A percentile compares a stretch with the other conserved stretches of the same genome.
Evolutionary conservation across 2,888 invertebrate species (phyloP).

Genomic region (Dione juno): DNA sequence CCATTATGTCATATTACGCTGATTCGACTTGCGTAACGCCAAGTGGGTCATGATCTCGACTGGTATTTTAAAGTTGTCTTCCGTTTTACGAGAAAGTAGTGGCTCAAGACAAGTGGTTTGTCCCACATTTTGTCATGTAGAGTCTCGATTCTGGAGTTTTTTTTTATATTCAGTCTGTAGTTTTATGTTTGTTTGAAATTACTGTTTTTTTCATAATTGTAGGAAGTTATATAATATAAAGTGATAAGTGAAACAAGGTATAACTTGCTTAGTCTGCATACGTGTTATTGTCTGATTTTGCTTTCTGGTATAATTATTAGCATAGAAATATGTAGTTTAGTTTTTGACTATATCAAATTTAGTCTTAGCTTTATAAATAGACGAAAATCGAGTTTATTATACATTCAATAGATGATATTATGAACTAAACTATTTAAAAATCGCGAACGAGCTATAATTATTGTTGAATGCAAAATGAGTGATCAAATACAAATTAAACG

Average conservation of each 20-base stretch:
- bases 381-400: no score
- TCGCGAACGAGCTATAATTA: no score
- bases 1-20: constrained; percentile 42
- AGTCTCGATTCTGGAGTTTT: constrained; percentile 13
- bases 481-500: background rate
- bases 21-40: constrained; percentile 38
- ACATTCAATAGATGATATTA: no score
- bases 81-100: constrained; percentile 45
- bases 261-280: background rate
- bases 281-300: no score
- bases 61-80: constrained; percentile 40
- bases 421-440: no score
- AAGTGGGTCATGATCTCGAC: constrained; percentile 47
- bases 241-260: background rate
- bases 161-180: background rate
- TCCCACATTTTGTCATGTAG: constrained; percentile 19
- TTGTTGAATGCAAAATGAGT: background rate
- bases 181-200: no score
- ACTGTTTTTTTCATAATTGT: background rate
- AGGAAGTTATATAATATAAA: background rate
- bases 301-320: no score
- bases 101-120: constrained; percentile 2
- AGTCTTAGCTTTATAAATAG: no score
- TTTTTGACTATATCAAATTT: no score
- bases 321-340: no score